A percentile compares a stretch with the other conserved stretches of the same genome.
These are phyloP conservation scores for Dynastes grantii DNA, from an alignment of 2,888 invertebrate genomes.

Conservation along the genomic window DNA sequence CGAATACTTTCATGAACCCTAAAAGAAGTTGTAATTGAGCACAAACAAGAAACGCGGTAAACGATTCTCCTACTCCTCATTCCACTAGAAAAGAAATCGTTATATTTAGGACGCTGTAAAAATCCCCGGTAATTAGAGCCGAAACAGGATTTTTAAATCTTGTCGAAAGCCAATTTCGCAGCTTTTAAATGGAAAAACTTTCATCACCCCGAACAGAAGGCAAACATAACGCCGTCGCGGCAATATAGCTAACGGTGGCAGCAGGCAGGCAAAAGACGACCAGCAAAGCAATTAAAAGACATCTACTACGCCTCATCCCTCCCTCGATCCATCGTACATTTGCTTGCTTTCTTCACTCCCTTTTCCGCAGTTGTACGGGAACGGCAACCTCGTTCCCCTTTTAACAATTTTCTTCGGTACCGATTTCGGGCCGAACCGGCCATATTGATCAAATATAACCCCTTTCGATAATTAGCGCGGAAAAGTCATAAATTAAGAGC, in stretches of 20 bases:
- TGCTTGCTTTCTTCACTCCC: neutral
- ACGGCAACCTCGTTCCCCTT: neutral
- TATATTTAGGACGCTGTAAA: constrained; percentile 44
- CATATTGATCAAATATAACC: constrained; percentile 48
- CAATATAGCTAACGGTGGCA: constrained; percentile 1
- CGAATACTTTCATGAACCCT: too few species aligned
- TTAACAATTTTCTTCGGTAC: constrained; percentile 16
- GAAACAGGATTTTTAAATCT: constrained; percentile 45
- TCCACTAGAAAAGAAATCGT: neutral
- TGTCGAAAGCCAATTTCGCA: constrained; percentile 43
- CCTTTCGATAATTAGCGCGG: constrained; percentile 45
- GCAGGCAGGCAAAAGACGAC: constrained; percentile 25
- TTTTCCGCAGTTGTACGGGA: neutral
- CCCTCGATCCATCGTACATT: neutral
- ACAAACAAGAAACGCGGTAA: too few species aligned
- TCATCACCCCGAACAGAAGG: constrained; percentile 28
- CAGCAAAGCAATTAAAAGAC: constrained; percentile 44
- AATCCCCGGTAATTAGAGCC: constrained; percentile 34
- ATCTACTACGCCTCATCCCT: constrained; percentile 9
- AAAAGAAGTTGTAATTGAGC: too few species aligned
- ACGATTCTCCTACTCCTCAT: too few species aligned
- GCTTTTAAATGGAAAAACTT: constrained; percentile 45
- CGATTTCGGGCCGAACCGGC: constrained; percentile 14
- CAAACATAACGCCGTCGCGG: neutral
- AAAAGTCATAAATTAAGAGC: constrained; percentile 45